Base-by-base conservation (phyloP, 2,797 vertebrate species). In the Enteromius afrohamiltoni region DNA sequence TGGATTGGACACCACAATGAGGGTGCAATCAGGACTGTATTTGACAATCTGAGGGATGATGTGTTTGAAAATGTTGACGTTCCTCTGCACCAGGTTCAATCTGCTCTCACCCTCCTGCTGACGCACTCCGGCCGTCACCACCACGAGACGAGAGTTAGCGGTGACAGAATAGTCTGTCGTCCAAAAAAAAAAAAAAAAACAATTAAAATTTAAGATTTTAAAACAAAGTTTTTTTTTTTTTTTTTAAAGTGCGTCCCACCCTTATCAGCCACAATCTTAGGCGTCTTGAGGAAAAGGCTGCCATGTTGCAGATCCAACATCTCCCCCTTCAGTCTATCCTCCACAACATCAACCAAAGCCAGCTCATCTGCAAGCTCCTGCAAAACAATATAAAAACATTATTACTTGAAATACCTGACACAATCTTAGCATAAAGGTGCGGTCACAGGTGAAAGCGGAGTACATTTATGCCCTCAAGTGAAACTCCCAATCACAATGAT, bases 91-190 rank as follows among this genome's bases (percentile, higher is more conserved):
- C 90, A 99, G 93, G 88, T 99, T 98, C 67, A 99, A 94, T 2
- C 98, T 95, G 86, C 96, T 98, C 94, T 99, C 98, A 0, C 98
- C 98, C 81, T 99, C 98, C 89, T 99, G 98, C 90, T 99, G 98
- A 6, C 98, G 96, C 2, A 98, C 98, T 0, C 98, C 98, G 0
- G 97, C 98, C 0, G 97, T 98, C 60, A 99, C 95, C 74, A 99
- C 96, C 1, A 99, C 98, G 0, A 99, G 93, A 83, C 94, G 98
- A 2, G 98, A 99, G 90, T 97, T 96, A 42, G 97, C 96, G 0
- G 97, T 97, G 82, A 99, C 97, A 0, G 95, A 89, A 6, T 99
- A 99, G 88, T 99, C 98, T 99, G 89, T 29, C 34, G 21, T 55
- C 1, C 19, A 19, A 55, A 77, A 47, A 47, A 11, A 45, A 45